Base-by-base conservation (phyloP, 2,888 invertebrate genomes). In the Andrena chrysosceles region DNA sequence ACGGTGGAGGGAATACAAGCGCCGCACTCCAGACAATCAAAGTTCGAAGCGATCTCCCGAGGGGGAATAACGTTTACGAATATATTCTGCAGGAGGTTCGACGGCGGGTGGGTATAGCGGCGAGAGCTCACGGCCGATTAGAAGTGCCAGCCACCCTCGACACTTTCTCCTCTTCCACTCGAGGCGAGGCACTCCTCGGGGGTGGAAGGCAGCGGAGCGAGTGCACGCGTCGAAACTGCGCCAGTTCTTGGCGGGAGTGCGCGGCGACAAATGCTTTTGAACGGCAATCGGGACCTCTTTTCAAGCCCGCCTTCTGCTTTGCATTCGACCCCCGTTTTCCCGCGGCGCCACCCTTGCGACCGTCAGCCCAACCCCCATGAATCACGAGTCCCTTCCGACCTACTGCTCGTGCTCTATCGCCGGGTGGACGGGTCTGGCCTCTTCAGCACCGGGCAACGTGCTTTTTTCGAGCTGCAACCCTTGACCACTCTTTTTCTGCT, bases 401-500 rank as follows among this genome's bases (percentile, higher is more conserved):
- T 49, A n/a, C 20, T 52, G 71, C 67, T 68, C 82, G 85, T 85
- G 77, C 77, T 85, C 85, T 85, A 85, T 85, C 85, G 48, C 77
- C 16, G 63, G 33, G 6, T 63, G 67, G 66, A 70, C 71, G 74
- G 59, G 42, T 59, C 64, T 67, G 8, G 83, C 72, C 74, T 52
- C 75, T 79, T 71, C 49, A 42, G 31, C 69, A 63, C 71, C 29
- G 71, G 76, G 60, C 79, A 35, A 66, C 23, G 56, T 56, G 42
- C 23, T 74, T 67, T 71, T 78, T 74, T 78, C 62, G 42, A 62
- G 59, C 64, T 60, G 48, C 68, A 56, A 83, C 83, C 73, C 80
- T 77, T 77, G 84, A 72, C 85, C 85, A 85, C 59, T 75, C 78
- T 78, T 75, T 48, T 68, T 71, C 52, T 35, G 70, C 77, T 77